Evolutionary conservation across 2,113 vertebrate species (phyloP), one percentile per base, ranked within the genome.

Genomic region (Thomomys bottae): DNA sequence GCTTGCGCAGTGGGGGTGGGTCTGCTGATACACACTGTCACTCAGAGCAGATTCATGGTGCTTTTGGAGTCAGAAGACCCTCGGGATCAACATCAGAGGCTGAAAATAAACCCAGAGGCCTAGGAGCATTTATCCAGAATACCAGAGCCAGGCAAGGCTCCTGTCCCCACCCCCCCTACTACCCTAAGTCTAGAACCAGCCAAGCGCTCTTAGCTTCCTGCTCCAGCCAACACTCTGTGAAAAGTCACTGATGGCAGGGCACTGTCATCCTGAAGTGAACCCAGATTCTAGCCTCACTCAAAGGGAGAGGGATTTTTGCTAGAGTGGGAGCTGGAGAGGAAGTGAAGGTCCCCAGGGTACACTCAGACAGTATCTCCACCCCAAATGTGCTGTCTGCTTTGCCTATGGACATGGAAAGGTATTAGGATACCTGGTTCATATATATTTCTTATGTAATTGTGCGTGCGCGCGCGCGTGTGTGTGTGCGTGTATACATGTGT

Each of bases 11-110:
- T 6, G 4, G n/a, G 20, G 30, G 66, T 5, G 40, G 63, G 42
- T 6, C 5, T 42, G 1, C 0, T 26, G 32, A 6, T 1, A 3
- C 32, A n/a, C 38, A 57, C 12, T 2, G 24, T 68, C 14, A 68
- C 32, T 38, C 61, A 30, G 24, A 71, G 38, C 38, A 20, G 66
- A 30, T 9, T 42, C 45, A 40, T 5, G 0, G 32, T 20, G 80
- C 45, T 40, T n/a, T 34, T 21, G 15, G 68, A 78, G 45, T 36
- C 0, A 0, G 63, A 54, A 88, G 36, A 71, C 73, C 30, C 73
- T 59, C 8, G 9, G 73, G 77, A 40, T 83, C 40, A 49, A 70
- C 1, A 0, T 38, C 61, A 68, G 45, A 28, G 14, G 38, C 36
- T 40, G 34, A 15, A 17, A 38, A 67, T 75, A 71, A 7, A 6